Conservation (phyloP, 1,140 invertebrate genomes). For the Aporrectodea caliginosa region DNA sequence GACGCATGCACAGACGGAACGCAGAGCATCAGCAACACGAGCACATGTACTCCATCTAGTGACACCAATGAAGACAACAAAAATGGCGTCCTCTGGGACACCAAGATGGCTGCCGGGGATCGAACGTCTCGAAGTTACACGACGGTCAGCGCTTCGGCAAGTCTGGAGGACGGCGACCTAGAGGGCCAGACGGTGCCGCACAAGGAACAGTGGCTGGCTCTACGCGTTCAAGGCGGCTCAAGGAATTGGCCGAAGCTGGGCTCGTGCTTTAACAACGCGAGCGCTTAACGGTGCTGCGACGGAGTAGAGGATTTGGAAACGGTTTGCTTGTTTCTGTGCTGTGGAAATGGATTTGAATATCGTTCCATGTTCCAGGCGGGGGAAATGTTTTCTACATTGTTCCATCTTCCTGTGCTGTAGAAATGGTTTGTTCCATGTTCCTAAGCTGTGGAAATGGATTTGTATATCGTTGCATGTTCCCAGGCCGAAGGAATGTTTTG, state of each 20-base stretch:
- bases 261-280: constrained; percentile 37
- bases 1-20: not conserved
- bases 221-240: constrained; percentile 44
- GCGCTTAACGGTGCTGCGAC: not conserved
- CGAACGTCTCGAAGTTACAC: not conserved
- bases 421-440: too few relatives aligned
- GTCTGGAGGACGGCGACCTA: constrained; percentile 6
- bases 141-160: not conserved
- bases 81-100: not conserved
- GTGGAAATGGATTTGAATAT: too few relatives aligned
- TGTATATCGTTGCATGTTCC: too few relatives aligned
- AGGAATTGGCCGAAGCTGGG: constrained; percentile 42
- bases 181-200: constrained; percentile 44
- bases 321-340: too few relatives aligned
- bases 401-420: too few relatives aligned
- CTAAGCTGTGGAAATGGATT: too few relatives aligned
- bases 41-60: constrained; percentile 9
- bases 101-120: not conserved
- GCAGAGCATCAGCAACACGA: constrained; percentile 32
- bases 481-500: too few relatives aligned
- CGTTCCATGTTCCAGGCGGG: too few relatives aligned
- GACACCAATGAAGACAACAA: not conserved
- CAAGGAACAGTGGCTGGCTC: constrained; percentile 47
- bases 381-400: too few relatives aligned
- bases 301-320: too few relatives aligned